These are phyloP conservation scores for Chloebia gouldiae DNA, from an alignment of 2,113 vertebrate genomes.

Conservation along the genomic window DNA sequence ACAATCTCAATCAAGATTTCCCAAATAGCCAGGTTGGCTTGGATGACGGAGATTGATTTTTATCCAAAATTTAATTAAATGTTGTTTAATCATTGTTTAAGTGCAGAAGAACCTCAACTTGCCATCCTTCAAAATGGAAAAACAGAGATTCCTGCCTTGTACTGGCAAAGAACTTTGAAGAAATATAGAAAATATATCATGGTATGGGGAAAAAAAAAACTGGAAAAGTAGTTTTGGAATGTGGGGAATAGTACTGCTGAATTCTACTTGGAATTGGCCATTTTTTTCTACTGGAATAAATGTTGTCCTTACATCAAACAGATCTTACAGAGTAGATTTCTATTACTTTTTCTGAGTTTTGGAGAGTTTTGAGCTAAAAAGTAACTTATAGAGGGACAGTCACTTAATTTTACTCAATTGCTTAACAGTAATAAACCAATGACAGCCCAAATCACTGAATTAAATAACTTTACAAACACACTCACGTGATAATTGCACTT, in stretches of 20 bases:
- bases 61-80: neutral
- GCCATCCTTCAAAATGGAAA: neutral
- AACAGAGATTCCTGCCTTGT: neutral
- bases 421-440: neutral
- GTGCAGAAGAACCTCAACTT: neutral
- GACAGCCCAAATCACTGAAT: neutral
- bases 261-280: neutral
- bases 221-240: neutral
- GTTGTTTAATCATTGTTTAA: neutral
- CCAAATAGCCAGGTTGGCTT: neutral
- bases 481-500: neutral
- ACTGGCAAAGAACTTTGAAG: neutral
- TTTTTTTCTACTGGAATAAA: neutral
- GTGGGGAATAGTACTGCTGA: rapidly evolving
- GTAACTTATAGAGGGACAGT: neutral
- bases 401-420: neutral
- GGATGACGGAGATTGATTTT: neutral
- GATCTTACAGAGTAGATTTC: no score
- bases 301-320: neutral
- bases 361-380: neutral
- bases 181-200: neutral
- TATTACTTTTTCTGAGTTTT: neutral
- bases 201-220: rapidly evolving
- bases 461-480: neutral
- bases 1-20: neutral